Evolutionary conservation across 1,140 invertebrate genomes (phyloP).

Genomic region (Steinernema khuongi): DNA sequence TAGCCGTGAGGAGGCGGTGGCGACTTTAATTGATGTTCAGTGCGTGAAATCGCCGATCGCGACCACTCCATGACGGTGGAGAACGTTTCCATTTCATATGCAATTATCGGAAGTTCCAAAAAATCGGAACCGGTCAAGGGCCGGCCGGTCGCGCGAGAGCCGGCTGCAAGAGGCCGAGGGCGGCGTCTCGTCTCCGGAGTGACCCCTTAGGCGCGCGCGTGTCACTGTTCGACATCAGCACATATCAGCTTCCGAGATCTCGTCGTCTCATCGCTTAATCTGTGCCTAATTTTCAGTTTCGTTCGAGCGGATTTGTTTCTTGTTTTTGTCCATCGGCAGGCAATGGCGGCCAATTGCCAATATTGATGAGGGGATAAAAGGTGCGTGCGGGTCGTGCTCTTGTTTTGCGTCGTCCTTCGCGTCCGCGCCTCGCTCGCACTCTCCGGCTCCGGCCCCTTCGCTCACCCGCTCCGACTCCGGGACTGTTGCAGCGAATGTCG

Average conservation of each 20-base stretch:
- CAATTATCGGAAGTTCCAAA: background rate
- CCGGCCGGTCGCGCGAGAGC: background rate
- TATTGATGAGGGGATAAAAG: background rate
- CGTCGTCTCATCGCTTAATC: constrained; percentile 6
- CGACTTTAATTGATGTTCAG: background rate
- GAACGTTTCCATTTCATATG: constrained; percentile 15
- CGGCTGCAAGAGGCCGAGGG: background rate
- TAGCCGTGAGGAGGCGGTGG: background rate
- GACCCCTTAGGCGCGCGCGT: background rate
- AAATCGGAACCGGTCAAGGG: background rate
- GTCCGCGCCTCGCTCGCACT: no score
- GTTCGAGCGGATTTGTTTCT: constrained; percentile 15
- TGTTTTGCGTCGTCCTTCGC: no score
- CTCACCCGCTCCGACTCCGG: background rate
- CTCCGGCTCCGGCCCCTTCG: no score
- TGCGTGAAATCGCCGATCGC: background rate
- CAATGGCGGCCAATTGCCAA: background rate
- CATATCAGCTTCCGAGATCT: constrained; percentile 14
- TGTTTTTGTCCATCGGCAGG: constrained; percentile 7
- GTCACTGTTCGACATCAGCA: background rate
- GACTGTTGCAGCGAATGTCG: background rate
- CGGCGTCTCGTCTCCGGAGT: background rate
- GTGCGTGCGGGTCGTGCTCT: background rate
- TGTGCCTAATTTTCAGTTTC: constrained; percentile 16
- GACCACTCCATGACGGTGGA: background rate